Base-by-base conservation (phyloP, 2,888 invertebrate species). In the Lutraria lutraria region DNA sequence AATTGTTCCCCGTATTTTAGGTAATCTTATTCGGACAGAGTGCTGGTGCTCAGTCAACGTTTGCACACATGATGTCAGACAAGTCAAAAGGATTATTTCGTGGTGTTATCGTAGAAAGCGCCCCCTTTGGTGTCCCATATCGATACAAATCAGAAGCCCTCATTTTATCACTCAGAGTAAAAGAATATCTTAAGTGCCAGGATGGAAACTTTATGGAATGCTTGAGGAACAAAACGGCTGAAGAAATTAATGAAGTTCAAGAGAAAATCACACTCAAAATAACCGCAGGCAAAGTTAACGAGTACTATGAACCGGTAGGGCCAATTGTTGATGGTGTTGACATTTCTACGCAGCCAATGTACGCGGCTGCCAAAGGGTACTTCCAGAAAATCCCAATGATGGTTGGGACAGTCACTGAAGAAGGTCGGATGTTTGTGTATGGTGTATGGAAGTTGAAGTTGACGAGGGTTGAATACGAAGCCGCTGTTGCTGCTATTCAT, bases 271-370 rank as follows among this genome's bases (percentile, higher is more conserved):
- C 91, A 0, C 79, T 86, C 29, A 91, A 92, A 81, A 86, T 94
- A 21, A 92, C 94, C 16, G 94, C 95, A 15, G 34, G 94, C 4
- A 94, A 94, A 80, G 86, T 95, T 16, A 88, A 95, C 25, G 94
- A 94, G 63, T 93, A 93, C 52, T 95, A 95, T 68, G 95, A 95
- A 83, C 94, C 95, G 10, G 93, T 94, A 87, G 94, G 95, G 12
- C 95, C 95, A 0, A 91, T 93, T n/a, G 91, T 95, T 56, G 95
- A 96, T 81, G 94, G 94, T 0, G 81, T 88, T 0, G 86, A 95
- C 12, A 92, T 96, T 0, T 88, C 89, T 10, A 87, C 88, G 0
- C 94, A 95, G 31, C 91, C 94, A 0, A 84, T 95, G 81, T 90
- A 89, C 10, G 91, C 94, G 0, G 86, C 94, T 8, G 54, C 84